These are phyloP conservation scores for Echinarachnius parma DNA, from an alignment of 53 echinoderm and acorn worm genomes.

Conservation along the genomic window DNA sequence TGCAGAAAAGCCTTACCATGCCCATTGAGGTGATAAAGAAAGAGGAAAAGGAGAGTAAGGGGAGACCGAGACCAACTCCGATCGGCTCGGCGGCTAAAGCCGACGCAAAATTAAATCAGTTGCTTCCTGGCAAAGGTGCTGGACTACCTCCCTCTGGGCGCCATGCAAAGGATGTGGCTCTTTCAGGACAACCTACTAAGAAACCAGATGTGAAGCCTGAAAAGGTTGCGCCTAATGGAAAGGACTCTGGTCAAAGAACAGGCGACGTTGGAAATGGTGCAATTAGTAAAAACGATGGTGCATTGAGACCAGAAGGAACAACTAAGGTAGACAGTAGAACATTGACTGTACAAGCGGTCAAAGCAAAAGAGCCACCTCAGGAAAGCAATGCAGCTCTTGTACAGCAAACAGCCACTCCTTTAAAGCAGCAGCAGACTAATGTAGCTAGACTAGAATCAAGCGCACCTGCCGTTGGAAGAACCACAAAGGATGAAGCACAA, in stretches of 20 bases:
- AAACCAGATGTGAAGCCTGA: conserved; percentile 24
- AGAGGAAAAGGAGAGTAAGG: conserved; percentile 17
- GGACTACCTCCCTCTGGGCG: conserved; percentile 26
- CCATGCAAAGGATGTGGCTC: conserved; percentile 7
- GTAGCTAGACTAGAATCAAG: conserved; percentile 30
- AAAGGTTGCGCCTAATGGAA: conserved; percentile 7
- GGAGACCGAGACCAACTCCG: conserved; percentile 32
- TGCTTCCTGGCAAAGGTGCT: conserved; percentile 17
- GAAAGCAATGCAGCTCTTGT: background rate
- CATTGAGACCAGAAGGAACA: conserved; percentile 19
- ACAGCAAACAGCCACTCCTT: conserved; percentile 2
- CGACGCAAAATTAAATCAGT: conserved; percentile 21
- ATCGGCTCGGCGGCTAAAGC: conserved; percentile 31
- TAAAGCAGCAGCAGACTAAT: conserved; percentile 15
- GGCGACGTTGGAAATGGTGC: conserved; percentile 14
- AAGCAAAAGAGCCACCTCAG: conserved; percentile 40
- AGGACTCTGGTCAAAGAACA: conserved; percentile 15
- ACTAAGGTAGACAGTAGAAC: background rate
- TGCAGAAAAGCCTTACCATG: conserved; percentile 44
- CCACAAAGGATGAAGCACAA: conserved; percentile 2
- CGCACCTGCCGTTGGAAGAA: no score
- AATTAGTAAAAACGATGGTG: conserved; percentile 32
- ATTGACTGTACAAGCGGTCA: conserved; percentile 21
- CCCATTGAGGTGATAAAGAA: conserved; percentile 20
- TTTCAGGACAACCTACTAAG: background rate